Evolutionary conservation across 2,888 invertebrate species (phyloP), one percentile per base, ranked within the genome.

Genomic region (Thymelicus sylvestris): DNA sequence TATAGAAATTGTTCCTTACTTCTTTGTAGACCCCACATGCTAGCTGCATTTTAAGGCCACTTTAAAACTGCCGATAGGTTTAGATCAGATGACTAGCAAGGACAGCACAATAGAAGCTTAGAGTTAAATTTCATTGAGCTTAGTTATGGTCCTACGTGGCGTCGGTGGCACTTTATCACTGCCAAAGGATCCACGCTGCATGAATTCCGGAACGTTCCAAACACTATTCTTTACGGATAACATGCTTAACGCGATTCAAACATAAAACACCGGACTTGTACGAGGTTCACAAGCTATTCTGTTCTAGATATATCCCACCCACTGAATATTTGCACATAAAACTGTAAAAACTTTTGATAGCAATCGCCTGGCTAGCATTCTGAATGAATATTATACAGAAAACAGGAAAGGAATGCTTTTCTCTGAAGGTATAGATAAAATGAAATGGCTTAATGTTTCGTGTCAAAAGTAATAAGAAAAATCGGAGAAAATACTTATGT

Each of bases 41-140:
- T 2, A 3, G 12, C 2, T 44, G 12, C 8, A 44, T 10, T 3
- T 8, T 44, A 44, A 44, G 48, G n/a, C 7, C 15, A 50, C 15
- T 7, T 19, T 19, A 8, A 52, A 52, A 15, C 7, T 52, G 50
- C 7, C 8, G 7, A 1, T 52, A 7, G 7, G 19, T 52, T n/a
- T n/a, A n/a, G n/a, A n/a, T n/a, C 24, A 55, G 7, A 19, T 55
- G 24, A 55, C 7, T 24, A 6, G 52, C 52, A 72, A 74, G 71
- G 73, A 71, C 71, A 75, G 73, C 71, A 74, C 78, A 76, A 76
- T 62, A 72, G 69, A 75, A 79, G 77, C 75, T 85, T 84, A 87
- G 83, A 89, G 88, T 83, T 83, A 86, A 79, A 88, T 84, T 81
- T 81, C 80, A 31, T 31, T 31, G 31, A 31, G 3, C 31, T 31